phyloP scores from a whole-genome alignment of 2,113 vertebrate genomes.

The Zosterops japonicus region DNA sequence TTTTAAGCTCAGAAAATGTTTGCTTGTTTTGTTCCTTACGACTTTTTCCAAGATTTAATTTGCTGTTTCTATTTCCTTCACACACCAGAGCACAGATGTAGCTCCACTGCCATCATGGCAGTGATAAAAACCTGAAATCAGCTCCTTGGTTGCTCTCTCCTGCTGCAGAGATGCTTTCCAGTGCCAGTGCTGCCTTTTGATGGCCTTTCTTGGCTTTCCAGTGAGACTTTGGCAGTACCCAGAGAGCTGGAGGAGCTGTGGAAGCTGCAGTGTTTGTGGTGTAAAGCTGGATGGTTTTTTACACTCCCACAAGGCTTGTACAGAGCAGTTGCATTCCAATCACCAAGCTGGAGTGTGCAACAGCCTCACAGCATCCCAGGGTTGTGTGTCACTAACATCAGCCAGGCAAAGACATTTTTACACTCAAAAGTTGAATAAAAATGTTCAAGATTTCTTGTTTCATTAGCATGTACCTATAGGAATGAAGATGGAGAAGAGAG shows the following conservation, averaged over 20 bases:
- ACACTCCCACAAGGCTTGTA: not conserved
- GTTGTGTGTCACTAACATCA: not conserved
- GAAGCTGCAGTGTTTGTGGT: not conserved
- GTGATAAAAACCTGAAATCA: not conserved
- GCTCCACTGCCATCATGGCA: not conserved
- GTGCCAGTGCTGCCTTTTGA: not conserved
- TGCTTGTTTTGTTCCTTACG: not conserved
- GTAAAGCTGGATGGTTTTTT: not conserved
- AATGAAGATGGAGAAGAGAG: not conserved
- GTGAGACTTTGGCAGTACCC: not conserved
- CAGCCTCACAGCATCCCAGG: not conserved
- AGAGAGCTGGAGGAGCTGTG: not conserved
- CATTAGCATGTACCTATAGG: not conserved
- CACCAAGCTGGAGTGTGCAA: not conserved
- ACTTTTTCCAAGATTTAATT: not conserved
- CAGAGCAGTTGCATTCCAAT: not conserved
- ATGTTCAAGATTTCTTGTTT: not conserved
- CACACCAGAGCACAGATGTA: not conserved
- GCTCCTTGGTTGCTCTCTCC: not conserved
- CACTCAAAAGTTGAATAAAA: not conserved
- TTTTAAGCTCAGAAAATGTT: not conserved
- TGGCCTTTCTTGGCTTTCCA: not conserved
- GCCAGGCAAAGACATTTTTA: not conserved
- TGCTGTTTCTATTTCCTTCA: not conserved
- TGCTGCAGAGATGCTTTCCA: not conserved